Base-by-base conservation (phyloP, 2,888 invertebrate genomes). In the Muschampia staudingeri region DNA sequence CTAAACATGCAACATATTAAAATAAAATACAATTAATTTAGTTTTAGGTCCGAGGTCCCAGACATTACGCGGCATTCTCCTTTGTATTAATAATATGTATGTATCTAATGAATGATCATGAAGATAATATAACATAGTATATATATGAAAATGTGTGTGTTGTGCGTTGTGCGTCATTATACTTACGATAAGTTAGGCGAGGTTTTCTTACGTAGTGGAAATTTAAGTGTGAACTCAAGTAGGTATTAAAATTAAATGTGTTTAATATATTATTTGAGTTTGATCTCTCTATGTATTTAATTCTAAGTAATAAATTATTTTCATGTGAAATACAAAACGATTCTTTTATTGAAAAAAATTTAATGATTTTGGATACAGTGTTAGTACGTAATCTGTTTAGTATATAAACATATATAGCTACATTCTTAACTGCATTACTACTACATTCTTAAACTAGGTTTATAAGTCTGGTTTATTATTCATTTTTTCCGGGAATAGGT, bases 241-340 rank as follows among this genome's bases (percentile, higher is more conserved):
- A 76, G 79, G 84, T 86, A 84, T 34, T 2, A 67, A 65, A 30
- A 65, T 84, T 83, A 83, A 84, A 90, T 91, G 91, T 90, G 91
- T 90, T 93, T 93, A 91, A 92, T 93, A 91, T 92, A 92, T 91
- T 93, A 25, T 25, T 25, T 94, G 95, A 92, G 94, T 89, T 86
- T 91, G 94, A 94, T 95, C 95, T 95, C 95, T 89, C 93, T 61
- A 87, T 93, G 90, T 91, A 91, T 90, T 40, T 71, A 56, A 40
- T 14, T 67, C 8, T 92, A 93, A 91, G 90, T 86, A 94, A 94
- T 95, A 94, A 94, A 95, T 94, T 94, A 95, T 95, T 95, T 94
- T 93, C 89, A 87, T 82, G 84, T 88, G 83, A 82, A 83, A 79
- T 44, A 69, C 16, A 37, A 40, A 5, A 76, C 65, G 56, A 75